Base-by-base conservation (phyloP, 2,113 vertebrate genomes). In the Dicerorhinus sumatrensis region DNA sequence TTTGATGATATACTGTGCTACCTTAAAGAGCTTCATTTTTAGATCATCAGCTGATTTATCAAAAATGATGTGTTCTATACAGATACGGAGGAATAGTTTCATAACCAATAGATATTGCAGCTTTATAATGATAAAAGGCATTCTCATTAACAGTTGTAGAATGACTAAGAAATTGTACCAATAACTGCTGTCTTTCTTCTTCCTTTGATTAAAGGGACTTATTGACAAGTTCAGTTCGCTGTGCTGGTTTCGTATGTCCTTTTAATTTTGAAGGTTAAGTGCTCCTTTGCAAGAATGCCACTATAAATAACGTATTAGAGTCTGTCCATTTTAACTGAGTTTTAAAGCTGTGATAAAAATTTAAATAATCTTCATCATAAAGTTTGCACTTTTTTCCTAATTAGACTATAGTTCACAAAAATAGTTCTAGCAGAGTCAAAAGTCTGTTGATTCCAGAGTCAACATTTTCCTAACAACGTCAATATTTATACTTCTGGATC, bases 401-500 rank as follows among this genome's bases (percentile, higher is more conserved):
- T 69, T 36, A 51, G 58, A 95, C 69, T 36, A 27, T 2, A 91
- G 89, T 42, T 96, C 31, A 70, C 89, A 81, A 92, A 95, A 94
- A 54, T 1, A 87, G 42, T 65, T 67, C 91, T 39, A 31, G n/a
- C 87, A 76, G 81, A 97, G 91, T 90, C 90, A 89, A 76, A 95
- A 95, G 88, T 48, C 58, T 56, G 92, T 93, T 83, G 75, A 94
- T 62, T 75, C 87, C 39, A 65, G 83, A 92, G 80, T 88, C 92
- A 95, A 95, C 70, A 85, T 93, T 93, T 94, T 69, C 94, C 93
- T 60, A 72, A 72, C 80, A 73, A 76, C 29, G 90, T 94, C 94
- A 97, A 92, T 94, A 97, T 94, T 97, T 92, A 92, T 36, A 39
- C 65, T 90, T 87, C 27, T 79, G 27, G 67, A 46, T 39, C 80